Conservation (phyloP, 1,140 invertebrate species). For the Rhopalosiphum padi region DNA sequence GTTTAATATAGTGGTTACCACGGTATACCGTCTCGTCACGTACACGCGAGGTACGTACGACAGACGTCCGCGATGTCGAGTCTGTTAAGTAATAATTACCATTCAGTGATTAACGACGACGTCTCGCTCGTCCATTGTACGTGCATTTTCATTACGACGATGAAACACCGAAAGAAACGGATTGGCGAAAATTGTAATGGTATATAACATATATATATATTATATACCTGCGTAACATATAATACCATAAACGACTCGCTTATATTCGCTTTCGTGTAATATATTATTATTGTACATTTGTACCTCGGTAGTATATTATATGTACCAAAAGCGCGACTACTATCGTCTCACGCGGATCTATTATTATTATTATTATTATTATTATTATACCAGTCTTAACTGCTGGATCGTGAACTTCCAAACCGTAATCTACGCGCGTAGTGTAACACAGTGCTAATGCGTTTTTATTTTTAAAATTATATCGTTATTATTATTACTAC, state of each 20-base stretch:
- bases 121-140: neutral
- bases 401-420: neutral
- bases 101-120: neutral
- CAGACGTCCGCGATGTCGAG: neutral
- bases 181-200: neutral
- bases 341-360: neutral
- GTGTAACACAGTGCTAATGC: slow-evolving; percentile 20
- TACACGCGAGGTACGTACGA: neutral
- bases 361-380: neutral
- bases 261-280: neutral
- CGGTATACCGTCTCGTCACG: neutral
- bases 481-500: neutral
- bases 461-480: neutral
- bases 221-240: neutral
- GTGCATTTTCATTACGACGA: neutral
- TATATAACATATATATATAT: neutral
- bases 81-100: neutral
- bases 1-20: neutral
- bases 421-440: neutral
- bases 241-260: neutral
- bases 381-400: neutral
- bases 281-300: neutral
- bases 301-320: too few species aligned
- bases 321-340: neutral
- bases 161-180: neutral